Evolutionary conservation across 2,888 invertebrate species (phyloP).

Genomic region (Caenorhabditis virilis): DNA sequence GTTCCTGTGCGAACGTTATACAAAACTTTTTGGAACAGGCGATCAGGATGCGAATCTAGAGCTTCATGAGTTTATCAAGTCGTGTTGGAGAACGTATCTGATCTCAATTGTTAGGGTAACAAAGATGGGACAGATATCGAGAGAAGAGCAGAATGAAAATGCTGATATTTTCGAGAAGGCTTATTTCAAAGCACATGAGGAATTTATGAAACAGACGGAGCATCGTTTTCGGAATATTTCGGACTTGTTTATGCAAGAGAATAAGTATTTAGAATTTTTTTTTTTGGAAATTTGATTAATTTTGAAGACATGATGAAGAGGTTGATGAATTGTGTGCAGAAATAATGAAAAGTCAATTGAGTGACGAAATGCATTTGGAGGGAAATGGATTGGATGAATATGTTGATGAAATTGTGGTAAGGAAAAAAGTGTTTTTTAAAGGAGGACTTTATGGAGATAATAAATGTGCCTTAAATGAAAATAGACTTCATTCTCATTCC

Average conservation of each 20-base stretch:
- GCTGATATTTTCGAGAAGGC: not conserved
- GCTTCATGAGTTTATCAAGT: not conserved
- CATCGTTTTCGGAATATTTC: not conserved
- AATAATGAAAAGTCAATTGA: too few species aligned
- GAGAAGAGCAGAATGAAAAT: not conserved
- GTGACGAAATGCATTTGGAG: too few species aligned
- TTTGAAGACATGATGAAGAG: too few species aligned
- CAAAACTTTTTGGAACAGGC: not conserved
- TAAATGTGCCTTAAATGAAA: too few species aligned
- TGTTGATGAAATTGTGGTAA: conserved; percentile 2
- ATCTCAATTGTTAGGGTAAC: not conserved
- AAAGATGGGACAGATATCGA: not conserved
- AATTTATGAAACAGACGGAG: not conserved
- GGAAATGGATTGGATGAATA: not conserved
- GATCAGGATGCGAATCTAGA: not conserved
- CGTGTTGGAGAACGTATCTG: not conserved
- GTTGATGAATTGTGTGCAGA: too few species aligned
- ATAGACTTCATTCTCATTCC: too few species aligned
- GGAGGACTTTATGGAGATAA: too few species aligned
- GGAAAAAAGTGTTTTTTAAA: too few species aligned
- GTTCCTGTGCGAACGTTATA: not conserved
- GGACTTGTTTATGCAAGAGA: too few species aligned
- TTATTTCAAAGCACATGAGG: not conserved
- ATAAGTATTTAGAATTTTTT: too few species aligned
- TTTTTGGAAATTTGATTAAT: too few species aligned